Evolutionary conservation across 1,140 invertebrate genomes (phyloP), one percentile per base, ranked within the genome.

Genomic region (Drosophila tropicalis): DNA sequence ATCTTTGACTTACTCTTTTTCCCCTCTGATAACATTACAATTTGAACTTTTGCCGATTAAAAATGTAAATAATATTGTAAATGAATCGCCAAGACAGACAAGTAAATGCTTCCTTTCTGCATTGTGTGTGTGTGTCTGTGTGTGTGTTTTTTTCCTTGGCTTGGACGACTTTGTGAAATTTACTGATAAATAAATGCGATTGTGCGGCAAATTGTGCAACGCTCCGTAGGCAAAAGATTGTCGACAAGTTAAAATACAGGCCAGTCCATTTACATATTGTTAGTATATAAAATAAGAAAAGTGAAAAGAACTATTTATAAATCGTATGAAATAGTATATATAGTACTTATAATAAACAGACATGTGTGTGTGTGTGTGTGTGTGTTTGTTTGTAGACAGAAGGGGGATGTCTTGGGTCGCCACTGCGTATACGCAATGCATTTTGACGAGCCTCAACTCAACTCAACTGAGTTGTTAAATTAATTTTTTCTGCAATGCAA

Each of bases 401-500:
- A 64, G 44, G 44, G 67, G 57, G 47, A 54, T 17, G 17, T 17
- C 44, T 19, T 17, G 9, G 44, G 44, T 22, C 17, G 44, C 17
- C 57, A 71, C 79, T 36, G 55, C 71, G 83, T 87, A 86, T 86
- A 87, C 83, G 76, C 80, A 76, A 86, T 67, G 54, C 69, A 60
- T 57, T 47, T 54, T 70, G 85, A 78, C 51, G 71, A 90, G 84
- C 71, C 71, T 89, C 81, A 89, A 68, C 78, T 79, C 75, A 90
- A 82, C 54, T 90, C 86, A 85, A 90, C 86, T 90, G 86, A 90
- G 72, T 82, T 90, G 86, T 90, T 87, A 90, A 90, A 90, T 90
- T 90, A 90, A 90, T 90, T 90, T 90, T 82, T 86, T 67, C 87
- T 82, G 82, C 83, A 86, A 66, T 73, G 67, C 70, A 62, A 58